phyloP scores from a whole-genome alignment of 2,113 vertebrate genomes.

The Acinonyx jubatus region DNA sequence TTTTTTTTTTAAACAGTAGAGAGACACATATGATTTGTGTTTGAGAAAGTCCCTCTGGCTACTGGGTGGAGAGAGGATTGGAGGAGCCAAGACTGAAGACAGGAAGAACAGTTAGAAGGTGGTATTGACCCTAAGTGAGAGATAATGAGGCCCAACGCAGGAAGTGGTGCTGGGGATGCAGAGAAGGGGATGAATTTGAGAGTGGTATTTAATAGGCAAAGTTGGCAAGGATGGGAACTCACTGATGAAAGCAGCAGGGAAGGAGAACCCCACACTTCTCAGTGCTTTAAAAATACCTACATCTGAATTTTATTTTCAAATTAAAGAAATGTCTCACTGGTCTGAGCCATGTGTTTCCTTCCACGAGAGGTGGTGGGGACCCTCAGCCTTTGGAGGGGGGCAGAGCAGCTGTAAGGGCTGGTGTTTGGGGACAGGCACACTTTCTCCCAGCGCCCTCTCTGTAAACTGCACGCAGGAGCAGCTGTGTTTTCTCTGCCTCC shows the following conservation, averaged over 20 bases:
- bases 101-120: not conserved
- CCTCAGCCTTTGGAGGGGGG: not conserved
- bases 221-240: not conserved
- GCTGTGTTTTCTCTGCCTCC: constrained; percentile 80
- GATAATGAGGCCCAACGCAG: not conserved
- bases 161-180: not conserved
- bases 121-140: not conserved
- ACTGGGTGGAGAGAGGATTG: not conserved
- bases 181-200: not conserved
- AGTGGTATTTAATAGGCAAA: not conserved
- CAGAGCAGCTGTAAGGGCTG: constrained; percentile 56
- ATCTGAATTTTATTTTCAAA: not conserved
- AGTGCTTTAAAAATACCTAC: not conserved
- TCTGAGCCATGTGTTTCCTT: constrained; percentile 57
- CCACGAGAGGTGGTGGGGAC: not conserved
- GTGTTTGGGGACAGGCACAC: constrained; percentile 50
- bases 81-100: not conserved
- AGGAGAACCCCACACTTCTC: not conserved
- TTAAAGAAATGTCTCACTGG: constrained; percentile 27
- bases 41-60: not conserved
- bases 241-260: not conserved
- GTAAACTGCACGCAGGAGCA: constrained; percentile 45
- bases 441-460: constrained; percentile 39
- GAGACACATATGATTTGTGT: not conserved
- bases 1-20: not conserved